These are phyloP conservation scores for Panthera tigris DNA, from an alignment of 2,113 vertebrate genomes.

Conservation along the genomic window DNA sequence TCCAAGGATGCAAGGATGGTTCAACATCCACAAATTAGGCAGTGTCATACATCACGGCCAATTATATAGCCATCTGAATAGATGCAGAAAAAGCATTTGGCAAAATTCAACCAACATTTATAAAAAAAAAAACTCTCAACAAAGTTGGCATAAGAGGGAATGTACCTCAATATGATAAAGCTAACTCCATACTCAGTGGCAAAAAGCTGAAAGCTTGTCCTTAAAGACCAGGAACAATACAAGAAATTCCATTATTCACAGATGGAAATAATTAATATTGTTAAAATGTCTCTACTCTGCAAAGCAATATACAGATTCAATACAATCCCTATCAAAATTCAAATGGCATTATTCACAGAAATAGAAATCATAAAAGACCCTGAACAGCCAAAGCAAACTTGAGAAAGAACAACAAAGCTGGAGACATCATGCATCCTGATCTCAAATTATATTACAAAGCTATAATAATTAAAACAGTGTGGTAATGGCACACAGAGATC, in stretches of 20 bases:
- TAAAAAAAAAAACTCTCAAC: neutral
- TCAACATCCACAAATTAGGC: neutral
- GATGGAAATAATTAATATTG: neutral
- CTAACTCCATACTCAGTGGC: neutral
- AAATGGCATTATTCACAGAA: neutral
- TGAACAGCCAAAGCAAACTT: neutral
- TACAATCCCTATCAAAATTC: neutral
- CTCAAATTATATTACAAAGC: neutral
- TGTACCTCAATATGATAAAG: neutral
- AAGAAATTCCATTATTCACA: neutral
- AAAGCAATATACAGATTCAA: neutral
- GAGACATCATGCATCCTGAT: neutral
- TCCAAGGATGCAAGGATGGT: neutral
- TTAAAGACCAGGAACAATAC: neutral
- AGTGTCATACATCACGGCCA: neutral
- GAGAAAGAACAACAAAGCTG: neutral
- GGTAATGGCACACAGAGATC: neutral
- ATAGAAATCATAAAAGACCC: neutral
- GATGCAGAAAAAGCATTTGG: neutral
- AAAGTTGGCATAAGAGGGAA: neutral
- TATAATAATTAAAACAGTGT: neutral
- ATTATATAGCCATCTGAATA: neutral
- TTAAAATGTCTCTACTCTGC: neutral
- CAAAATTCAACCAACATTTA: neutral
- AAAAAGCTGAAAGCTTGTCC: neutral